phyloP scores from a whole-genome alignment of 2,797 vertebrate species.

The Protosalanx chinensis region DNA sequence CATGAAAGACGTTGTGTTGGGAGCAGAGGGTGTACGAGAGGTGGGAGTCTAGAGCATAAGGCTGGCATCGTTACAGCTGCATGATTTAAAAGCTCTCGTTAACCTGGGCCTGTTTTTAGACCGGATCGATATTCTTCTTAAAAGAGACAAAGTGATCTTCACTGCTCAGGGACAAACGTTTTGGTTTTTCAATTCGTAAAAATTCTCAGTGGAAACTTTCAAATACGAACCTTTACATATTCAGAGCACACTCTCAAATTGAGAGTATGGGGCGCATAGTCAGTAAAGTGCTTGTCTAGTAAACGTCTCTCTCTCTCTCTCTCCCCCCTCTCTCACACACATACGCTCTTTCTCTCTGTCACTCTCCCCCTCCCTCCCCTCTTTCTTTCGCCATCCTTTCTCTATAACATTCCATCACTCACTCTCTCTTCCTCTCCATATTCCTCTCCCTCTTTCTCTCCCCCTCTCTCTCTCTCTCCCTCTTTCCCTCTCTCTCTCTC shows the following conservation, averaged over 20 bases:
- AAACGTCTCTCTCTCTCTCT: background rate
- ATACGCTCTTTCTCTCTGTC: background rate
- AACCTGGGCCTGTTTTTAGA: background rate
- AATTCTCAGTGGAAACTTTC: too few species aligned
- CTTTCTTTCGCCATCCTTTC: background rate
- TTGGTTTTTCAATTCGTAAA: too few species aligned
- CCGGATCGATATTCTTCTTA: background rate
- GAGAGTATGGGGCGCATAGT: background rate
- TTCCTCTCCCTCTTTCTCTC: background rate
- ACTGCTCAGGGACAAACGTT: background rate
- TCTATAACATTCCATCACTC: background rate
- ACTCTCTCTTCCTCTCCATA: background rate
- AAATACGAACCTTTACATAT: too few species aligned
- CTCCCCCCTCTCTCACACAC: background rate
- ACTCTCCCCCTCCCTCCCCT: background rate
- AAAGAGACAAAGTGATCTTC: background rate
- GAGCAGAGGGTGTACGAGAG: slow-evolving; percentile 7
- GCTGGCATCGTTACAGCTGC: slow-evolving; percentile 47
- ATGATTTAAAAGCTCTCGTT: slow-evolving; percentile 66
- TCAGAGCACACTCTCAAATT: background rate
- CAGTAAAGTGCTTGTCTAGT: background rate
- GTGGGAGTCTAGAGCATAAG: slow-evolving; percentile 9
- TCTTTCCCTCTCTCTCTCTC: background rate
- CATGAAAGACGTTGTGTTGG: background rate
- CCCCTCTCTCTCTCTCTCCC: background rate